These are phyloP conservation scores for Phaenicophaeus curvirostris DNA, from an alignment of 2,797 vertebrate species.

Conservation along the genomic window DNA sequence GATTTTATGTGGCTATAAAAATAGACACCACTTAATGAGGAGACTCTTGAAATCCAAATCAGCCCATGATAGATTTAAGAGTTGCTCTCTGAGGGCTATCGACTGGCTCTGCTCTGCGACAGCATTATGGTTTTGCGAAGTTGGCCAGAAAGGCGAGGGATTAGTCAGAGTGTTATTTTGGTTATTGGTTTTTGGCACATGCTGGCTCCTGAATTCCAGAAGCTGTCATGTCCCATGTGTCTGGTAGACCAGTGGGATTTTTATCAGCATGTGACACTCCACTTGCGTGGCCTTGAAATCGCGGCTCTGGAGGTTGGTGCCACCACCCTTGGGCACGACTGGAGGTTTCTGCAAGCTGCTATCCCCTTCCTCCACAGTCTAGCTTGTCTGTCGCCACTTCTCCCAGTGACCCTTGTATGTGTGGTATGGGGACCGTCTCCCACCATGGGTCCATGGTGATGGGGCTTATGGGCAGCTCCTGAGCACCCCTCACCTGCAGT, in stretches of 20 bases:
- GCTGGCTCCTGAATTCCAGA: neutral
- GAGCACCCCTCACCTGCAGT: neutral
- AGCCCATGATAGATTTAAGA: neutral
- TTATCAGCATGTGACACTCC: neutral
- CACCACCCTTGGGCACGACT: neutral
- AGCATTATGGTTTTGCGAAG: neutral
- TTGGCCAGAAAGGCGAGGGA: neutral
- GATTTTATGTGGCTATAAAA: conserved; percentile 12
- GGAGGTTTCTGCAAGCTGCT: neutral
- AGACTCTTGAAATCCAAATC: neutral
- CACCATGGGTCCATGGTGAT: accelerated
- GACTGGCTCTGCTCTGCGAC: neutral
- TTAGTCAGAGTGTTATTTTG: conserved; percentile 28
- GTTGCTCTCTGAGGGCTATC: neutral
- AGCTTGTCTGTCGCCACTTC: neutral
- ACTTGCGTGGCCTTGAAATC: neutral
- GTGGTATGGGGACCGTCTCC: neutral
- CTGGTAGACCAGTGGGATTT: neutral
- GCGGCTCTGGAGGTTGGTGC: neutral
- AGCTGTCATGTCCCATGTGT: neutral
- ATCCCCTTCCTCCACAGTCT: neutral
- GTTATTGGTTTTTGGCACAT: neutral
- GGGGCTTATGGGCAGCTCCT: neutral
- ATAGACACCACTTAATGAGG: conserved; percentile 13
- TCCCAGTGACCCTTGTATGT: neutral